A percentile compares a stretch with the other conserved stretches of the same genome.
Conservation (phyloP, 2,113 vertebrate genomes). For the Tetrao urogallus region DNA sequence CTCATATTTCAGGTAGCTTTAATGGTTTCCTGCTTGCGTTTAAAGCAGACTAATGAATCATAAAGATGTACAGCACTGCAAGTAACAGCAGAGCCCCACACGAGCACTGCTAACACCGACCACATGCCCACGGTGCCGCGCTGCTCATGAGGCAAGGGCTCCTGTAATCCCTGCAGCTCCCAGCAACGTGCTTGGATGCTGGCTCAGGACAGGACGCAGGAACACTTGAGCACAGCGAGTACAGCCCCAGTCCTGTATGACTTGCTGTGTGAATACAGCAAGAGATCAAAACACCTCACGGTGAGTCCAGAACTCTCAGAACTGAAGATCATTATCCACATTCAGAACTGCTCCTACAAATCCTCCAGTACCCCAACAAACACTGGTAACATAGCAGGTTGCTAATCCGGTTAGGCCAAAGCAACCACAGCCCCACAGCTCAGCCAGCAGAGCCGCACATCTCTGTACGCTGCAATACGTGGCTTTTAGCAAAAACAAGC, state of each 20-base stretch:
- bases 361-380: neutral
- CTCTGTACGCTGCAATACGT: neutral
- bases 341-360: neutral
- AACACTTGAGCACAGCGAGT: neutral
- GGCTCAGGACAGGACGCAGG: neutral
- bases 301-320: neutral
- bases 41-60: neutral
- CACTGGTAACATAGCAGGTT: neutral
- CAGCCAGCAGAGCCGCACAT: neutral
- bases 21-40: neutral
- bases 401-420: neutral
- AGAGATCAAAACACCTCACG: neutral
- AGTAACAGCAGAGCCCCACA: neutral
- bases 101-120: neutral
- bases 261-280: neutral
- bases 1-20: neutral
- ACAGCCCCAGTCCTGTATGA: neutral
- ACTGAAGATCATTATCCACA: neutral
- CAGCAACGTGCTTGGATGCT: rapidly evolving
- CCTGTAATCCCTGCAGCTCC: neutral
- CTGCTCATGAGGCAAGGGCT: neutral
- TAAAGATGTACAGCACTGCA: neutral
- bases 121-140: neutral
- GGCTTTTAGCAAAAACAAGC: neutral
- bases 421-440: rapidly evolving